Evolutionary conservation across 2,113 vertebrate species (phyloP).

Genomic region (Eptesicus fuscus): DNA sequence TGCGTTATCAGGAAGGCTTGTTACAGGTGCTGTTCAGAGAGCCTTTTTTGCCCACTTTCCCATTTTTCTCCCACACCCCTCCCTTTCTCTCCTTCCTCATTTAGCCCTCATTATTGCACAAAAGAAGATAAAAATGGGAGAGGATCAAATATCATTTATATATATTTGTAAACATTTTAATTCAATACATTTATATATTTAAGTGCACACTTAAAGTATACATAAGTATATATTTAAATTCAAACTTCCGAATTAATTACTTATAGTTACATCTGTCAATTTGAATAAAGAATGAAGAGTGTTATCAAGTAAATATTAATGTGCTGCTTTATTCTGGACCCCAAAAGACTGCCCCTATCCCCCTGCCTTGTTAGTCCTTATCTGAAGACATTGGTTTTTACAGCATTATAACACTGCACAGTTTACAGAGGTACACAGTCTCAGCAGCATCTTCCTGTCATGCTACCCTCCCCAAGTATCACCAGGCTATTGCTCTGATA

Average conservation of each 20-base stretch:
- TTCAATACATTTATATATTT: background rate
- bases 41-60: slow-evolving; percentile 66
- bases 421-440: background rate
- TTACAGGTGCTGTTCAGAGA: slow-evolving; percentile 82
- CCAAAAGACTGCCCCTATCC: background rate
- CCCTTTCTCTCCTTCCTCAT: background rate
- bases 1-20: slow-evolving; percentile 64
- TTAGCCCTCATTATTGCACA: background rate
- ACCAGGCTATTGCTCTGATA: background rate
- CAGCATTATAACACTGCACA: rapidly evolving
- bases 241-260: background rate
- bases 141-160: background rate
- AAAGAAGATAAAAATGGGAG: background rate
- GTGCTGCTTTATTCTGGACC: slow-evolving; percentile 17
- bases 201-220: background rate
- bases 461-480: background rate
- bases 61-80: slow-evolving; percentile 37
- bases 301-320: slow-evolving; percentile 79
- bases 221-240: background rate
- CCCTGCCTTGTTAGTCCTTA: slow-evolving; percentile 42
- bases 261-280: slow-evolving; percentile 79
- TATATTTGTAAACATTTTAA: background rate
- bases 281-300: slow-evolving; percentile 79
- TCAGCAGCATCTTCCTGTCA: slow-evolving; percentile 42
- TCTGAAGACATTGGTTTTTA: slow-evolving; percentile 39